These are phyloP conservation scores for Ochotona curzoniae DNA, from an alignment of 2,113 vertebrate genomes.

Conservation along the genomic window DNA sequence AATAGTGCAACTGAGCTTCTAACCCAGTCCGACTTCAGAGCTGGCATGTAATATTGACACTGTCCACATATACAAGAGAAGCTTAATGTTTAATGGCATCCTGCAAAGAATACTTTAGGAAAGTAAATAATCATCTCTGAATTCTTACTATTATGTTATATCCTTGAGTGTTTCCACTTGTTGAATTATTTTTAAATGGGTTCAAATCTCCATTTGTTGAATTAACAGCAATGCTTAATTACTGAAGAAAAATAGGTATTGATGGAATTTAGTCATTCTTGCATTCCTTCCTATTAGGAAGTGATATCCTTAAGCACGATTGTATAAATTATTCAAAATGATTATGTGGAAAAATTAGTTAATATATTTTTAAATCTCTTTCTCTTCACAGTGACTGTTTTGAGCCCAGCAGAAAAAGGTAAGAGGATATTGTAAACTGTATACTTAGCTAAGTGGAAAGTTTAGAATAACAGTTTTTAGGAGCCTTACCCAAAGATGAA, in stretches of 20 bases:
- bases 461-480: conserved; percentile 28
- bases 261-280: conserved; percentile 36
- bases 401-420: conserved; percentile 94
- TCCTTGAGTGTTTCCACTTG: conserved; percentile 25
- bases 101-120: neutral
- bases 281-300: neutral
- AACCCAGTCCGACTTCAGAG: neutral
- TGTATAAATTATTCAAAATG: conserved; percentile 39
- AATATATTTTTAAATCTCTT: conserved; percentile 32
- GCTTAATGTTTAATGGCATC: conserved; percentile 16
- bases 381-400: conserved; percentile 92
- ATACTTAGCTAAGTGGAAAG: conserved; percentile 27
- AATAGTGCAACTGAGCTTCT: neutral
- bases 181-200: neutral
- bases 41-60: neutral
- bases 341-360: conserved; percentile 34
- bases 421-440: conserved; percentile 67
- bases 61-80: conserved; percentile 15
- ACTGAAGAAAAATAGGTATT: conserved; percentile 15
- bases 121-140: conserved; percentile 34
- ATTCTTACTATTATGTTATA: conserved; percentile 2
- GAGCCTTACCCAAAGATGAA: conserved; percentile 20
- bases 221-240: conserved; percentile 23
- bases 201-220: conserved; percentile 13
- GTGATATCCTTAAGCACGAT: conserved; percentile 26